Conservation (phyloP, 2,888 invertebrate species). For the Xylota sylvarum region DNA sequence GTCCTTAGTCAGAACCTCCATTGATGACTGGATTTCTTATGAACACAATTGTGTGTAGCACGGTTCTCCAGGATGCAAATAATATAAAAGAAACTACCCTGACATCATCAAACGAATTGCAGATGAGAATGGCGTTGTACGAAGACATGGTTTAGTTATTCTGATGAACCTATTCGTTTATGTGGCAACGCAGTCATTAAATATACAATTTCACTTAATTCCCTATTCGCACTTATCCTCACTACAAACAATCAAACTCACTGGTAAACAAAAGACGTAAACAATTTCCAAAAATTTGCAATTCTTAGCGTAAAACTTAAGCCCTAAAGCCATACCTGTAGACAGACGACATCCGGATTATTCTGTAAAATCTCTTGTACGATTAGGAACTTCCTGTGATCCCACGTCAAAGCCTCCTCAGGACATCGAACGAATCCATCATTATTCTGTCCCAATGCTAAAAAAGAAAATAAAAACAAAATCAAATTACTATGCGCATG, state of each 20-base stretch:
- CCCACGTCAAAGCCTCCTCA: conserved; percentile 89
- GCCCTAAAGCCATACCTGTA: conserved; percentile 86
- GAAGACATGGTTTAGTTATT: too few relatives aligned
- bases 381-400: conserved; percentile 88
- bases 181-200: too few relatives aligned
- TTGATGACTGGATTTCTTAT: too few relatives aligned
- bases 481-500: conserved; percentile 38
- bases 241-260: not conserved
- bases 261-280: not conserved
- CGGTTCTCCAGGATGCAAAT: too few relatives aligned
- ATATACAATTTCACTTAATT: too few relatives aligned
- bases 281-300: conserved; percentile 1
- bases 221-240: too few relatives aligned
- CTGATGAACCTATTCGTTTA: too few relatives aligned
- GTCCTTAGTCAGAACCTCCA: too few relatives aligned
- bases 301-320: not conserved
- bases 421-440: conserved; percentile 91
- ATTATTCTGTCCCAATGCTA: conserved; percentile 89
- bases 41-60: too few relatives aligned
- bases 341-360: conserved; percentile 89
- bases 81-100: too few relatives aligned
- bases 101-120: too few relatives aligned
- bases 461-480: conserved; percentile 78
- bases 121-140: too few relatives aligned
- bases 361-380: conserved; percentile 90